Evolutionary conservation across 2,797 vertebrate species (phyloP), one percentile per base, ranked within the genome.

Genomic region (Pangasius krempfi): DNA sequence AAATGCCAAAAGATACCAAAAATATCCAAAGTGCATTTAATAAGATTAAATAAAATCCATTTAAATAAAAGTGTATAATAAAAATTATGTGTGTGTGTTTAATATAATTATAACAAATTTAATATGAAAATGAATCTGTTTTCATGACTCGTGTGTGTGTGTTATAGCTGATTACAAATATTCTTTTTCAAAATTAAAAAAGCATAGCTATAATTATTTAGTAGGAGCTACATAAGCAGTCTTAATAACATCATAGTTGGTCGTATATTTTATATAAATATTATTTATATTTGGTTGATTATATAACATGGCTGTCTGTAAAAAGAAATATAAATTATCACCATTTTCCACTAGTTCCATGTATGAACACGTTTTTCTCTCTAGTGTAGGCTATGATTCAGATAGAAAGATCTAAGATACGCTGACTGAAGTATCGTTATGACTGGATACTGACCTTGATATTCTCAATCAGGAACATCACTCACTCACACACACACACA

Each of bases 401-500:
- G 86, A 91, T n/a, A 88, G 89, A 90, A 86, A 90, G 83, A 84
- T 85, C 60, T 83, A 68, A 90, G 82, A 89, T 87, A 89, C 75
- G 88, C 84, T 66, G 84, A 86, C 86, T 86, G 89, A 83, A 85
- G 91, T 91, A 90, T 91, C 89, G 47, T 62, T 91, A 89, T 91
- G 91, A 91, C 88, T 89, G 78, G 93, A 87, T 89, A 91, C 64
- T 89, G 91, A 94, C 93, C 92, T 94, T 85, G 47, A 90, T 93
- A 91, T 93, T 93, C 93, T 93, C 88, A 89, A 89, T 84, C 56
- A 90, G 88, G 90, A 92, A 92, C 88, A 90, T 84, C 87, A 91
- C 79, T 80, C 87, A 90, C 79, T 56, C 58, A 27, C 85, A 47
- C 54, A 30, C 56, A 75, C 54, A 58, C 62, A 62, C 47, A 72